Evolutionary conservation across 2,797 vertebrate species (phyloP).

Genomic region (Lateolabrax maculatus): DNA sequence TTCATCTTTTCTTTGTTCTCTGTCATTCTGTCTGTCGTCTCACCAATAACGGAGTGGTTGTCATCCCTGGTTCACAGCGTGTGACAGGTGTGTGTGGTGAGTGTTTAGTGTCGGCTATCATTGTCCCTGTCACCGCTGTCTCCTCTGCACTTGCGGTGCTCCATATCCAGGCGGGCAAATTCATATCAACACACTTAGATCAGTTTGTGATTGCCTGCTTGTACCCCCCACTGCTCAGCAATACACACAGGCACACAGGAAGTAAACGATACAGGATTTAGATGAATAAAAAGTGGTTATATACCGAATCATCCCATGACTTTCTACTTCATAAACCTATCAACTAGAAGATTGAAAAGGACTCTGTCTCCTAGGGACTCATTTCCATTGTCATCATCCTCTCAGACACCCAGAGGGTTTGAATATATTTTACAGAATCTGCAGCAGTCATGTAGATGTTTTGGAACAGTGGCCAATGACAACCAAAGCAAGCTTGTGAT

Average conservation of each 20-base stretch:
- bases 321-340: slow-evolving; percentile 46
- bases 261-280: slow-evolving; percentile 39
- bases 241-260: slow-evolving; percentile 5
- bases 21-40: slow-evolving; percentile 35
- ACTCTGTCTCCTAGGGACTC: slow-evolving; percentile 15
- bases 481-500: slow-evolving; percentile 12
- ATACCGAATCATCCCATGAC: slow-evolving; percentile 19
- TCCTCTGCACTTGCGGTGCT: slow-evolving; percentile 30
- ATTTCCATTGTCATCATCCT: slow-evolving; percentile 20
- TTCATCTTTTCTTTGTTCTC: slow-evolving; percentile 18
- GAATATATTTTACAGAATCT: slow-evolving; percentile 18
- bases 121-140: slow-evolving; percentile 31
- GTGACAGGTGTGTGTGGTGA: slow-evolving; percentile 32
- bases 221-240: slow-evolving; percentile 26
- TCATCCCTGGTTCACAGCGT: slow-evolving; percentile 25
- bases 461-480: slow-evolving; percentile 8
- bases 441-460: slow-evolving; percentile 1
- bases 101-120: slow-evolving; percentile 35
- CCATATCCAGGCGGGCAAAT: slow-evolving; percentile 32
- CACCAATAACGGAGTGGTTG: slow-evolving; percentile 41
- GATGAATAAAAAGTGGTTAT: slow-evolving; percentile 29
- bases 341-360: slow-evolving; percentile 40
- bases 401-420: slow-evolving; percentile 1
- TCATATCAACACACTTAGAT: slow-evolving; percentile 45
- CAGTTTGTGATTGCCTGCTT: slow-evolving; percentile 45